A percentile compares a stretch with the other conserved stretches of the same genome.
These are phyloP conservation scores for Panthera leo DNA, from an alignment of 2,113 vertebrate genomes.

Conservation along the genomic window DNA sequence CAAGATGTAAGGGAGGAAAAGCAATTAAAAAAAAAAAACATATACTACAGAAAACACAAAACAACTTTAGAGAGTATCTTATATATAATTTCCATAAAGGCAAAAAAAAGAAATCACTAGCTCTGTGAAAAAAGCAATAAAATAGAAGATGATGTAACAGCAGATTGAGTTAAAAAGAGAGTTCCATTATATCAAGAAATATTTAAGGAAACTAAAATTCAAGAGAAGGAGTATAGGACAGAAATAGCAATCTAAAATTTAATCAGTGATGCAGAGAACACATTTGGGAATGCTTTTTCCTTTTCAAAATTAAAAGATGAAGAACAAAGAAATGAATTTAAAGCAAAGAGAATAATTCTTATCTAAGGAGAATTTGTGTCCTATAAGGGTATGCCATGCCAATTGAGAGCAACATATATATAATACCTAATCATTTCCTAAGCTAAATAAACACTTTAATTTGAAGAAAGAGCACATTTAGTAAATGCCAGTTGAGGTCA, in stretches of 20 bases:
- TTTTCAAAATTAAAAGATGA: slow-evolving; percentile 25
- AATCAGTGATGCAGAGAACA: slow-evolving; percentile 53
- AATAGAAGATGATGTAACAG: slow-evolving; percentile 62
- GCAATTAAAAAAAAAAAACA: neutral
- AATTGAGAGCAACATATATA: neutral
- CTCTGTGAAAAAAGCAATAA: slow-evolving; percentile 49
- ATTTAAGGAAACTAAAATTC: slow-evolving; percentile 67
- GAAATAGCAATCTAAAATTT: slow-evolving; percentile 64
- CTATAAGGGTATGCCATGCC: neutral
- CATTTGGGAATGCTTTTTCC: neutral
- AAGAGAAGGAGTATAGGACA: slow-evolving; percentile 26
- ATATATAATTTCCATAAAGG: slow-evolving; percentile 56
- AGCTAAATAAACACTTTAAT: slow-evolving; percentile 22
- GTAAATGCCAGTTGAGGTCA: slow-evolving; percentile 41
- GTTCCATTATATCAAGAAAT: slow-evolving; percentile 69
- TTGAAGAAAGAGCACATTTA: slow-evolving; percentile 37
- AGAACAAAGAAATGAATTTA: slow-evolving; percentile 49
- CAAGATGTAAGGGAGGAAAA: neutral
- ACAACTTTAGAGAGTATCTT: slow-evolving; percentile 53
- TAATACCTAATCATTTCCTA: neutral
- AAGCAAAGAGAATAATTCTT: neutral
- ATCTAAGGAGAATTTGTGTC: neutral
- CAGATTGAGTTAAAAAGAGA: slow-evolving; percentile 50
- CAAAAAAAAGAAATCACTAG: slow-evolving; percentile 38
- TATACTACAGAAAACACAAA: slow-evolving; percentile 42